Evolutionary conservation across 1,140 invertebrate species (phyloP).

Genomic region (Catajapyx aquilonaris): DNA sequence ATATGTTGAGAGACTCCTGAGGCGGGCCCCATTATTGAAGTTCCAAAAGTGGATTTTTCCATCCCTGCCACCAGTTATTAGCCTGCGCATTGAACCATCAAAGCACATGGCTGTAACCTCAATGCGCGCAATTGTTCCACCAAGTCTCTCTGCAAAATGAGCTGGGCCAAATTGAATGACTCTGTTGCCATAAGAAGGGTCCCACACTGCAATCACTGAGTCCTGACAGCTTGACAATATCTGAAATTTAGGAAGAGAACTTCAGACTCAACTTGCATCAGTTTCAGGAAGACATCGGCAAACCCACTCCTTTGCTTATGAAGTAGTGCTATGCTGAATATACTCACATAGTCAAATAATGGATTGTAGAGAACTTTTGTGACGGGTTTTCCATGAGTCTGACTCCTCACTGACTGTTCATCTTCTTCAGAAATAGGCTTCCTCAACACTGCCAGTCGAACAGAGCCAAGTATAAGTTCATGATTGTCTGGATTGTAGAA

Average conservation of each 20-base stretch:
- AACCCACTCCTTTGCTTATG: too few species aligned
- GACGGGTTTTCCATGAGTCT: slow-evolving; percentile 33
- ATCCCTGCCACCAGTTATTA: slow-evolving; percentile 44
- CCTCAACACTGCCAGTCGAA: background rate
- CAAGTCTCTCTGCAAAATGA: slow-evolving; percentile 13
- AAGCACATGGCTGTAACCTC: slow-evolving; percentile 57
- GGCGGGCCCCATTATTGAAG: slow-evolving; percentile 46
- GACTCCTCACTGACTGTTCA: background rate
- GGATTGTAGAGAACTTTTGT: slow-evolving; percentile 42
- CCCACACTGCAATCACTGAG: too few species aligned
- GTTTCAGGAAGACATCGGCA: too few species aligned
- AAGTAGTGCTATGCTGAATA: too few species aligned
- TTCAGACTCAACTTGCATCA: too few species aligned
- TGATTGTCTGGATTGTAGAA: background rate
- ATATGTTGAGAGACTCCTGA: slow-evolving; percentile 19
- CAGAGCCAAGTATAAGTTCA: background rate
- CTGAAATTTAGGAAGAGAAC: too few species aligned
- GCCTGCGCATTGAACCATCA: slow-evolving; percentile 38
- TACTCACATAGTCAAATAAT: slow-evolving; percentile 36
- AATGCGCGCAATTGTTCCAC: slow-evolving; percentile 33
- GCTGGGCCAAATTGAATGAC: background rate
- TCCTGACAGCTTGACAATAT: too few species aligned
- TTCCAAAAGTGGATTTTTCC: slow-evolving; percentile 53
- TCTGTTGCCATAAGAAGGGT: too few species aligned
- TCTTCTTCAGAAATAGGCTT: background rate